Percentiles rank a stretch among this genome's conserved stretches.
Conservation (phyloP, 1,140 invertebrate genomes). For the Stenopsyche tienmushanensis region DNA sequence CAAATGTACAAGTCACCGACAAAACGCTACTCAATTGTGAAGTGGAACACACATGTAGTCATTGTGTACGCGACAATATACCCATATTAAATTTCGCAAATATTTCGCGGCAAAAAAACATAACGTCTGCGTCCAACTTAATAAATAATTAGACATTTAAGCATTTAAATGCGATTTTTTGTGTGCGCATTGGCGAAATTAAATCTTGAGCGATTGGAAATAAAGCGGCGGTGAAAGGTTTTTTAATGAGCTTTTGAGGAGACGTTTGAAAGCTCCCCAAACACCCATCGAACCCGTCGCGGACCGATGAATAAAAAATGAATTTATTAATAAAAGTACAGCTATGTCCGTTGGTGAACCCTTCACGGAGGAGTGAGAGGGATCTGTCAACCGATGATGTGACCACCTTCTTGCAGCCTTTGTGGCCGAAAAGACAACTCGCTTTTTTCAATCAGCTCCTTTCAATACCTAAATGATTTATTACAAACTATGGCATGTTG, state of each 20-base stretch:
- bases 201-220: background rate
- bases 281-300: background rate
- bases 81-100: background rate
- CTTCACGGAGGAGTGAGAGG: background rate
- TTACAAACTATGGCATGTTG: background rate
- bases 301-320: background rate
- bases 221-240: background rate
- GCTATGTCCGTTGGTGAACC: background rate
- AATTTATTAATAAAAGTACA: background rate
- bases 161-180: background rate
- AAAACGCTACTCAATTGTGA: background rate
- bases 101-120: background rate
- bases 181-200: background rate
- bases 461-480: conserved; percentile 2
- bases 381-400: background rate
- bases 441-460: conserved; percentile 6
- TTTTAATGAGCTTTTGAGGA: no score
- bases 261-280: no score
- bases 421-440: conserved; percentile 6
- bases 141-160: background rate
- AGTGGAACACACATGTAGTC: background rate
- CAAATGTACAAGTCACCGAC: background rate
- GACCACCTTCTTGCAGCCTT: background rate
- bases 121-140: background rate
- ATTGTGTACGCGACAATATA: background rate